These are phyloP conservation scores for Sebastes hubbsi DNA, from an alignment of 2,797 vertebrate genomes.

Conservation along the genomic window DNA sequence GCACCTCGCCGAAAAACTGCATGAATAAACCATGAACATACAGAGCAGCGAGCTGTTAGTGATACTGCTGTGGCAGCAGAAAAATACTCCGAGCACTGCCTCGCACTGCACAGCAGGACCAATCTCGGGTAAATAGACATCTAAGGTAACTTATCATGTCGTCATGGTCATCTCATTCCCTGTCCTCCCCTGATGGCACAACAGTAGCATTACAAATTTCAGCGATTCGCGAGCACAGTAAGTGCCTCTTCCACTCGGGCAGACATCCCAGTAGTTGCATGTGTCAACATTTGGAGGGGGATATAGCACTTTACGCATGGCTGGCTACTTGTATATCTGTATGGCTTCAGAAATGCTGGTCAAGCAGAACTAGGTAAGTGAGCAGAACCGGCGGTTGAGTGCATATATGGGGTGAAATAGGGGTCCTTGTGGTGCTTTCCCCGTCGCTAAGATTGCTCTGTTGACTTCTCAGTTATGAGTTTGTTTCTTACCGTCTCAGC, in stretches of 20 bases:
- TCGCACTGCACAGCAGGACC: slow-evolving; percentile 58
- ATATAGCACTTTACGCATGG: slow-evolving; percentile 64
- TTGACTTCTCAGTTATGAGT: slow-evolving; percentile 14
- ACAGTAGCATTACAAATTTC: slow-evolving; percentile 71
- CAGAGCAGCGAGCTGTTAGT: slow-evolving; percentile 63
- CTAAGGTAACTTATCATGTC: slow-evolving; percentile 75
- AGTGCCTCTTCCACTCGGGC: slow-evolving; percentile 62
- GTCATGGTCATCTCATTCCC: slow-evolving; percentile 69
- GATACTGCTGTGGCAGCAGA: slow-evolving; percentile 68
- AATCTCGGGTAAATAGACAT: slow-evolving; percentile 71
- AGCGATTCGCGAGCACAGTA: slow-evolving; percentile 58
- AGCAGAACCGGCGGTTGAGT: slow-evolving; percentile 43
- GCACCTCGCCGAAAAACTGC: slow-evolving; percentile 95
- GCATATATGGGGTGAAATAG: slow-evolving; percentile 39
- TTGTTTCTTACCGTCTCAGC: slow-evolving; percentile 89
- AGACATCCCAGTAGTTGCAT: slow-evolving; percentile 59
- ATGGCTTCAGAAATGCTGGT: slow-evolving; percentile 60
- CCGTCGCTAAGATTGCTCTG: neutral
- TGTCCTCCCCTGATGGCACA: slow-evolving; percentile 60
- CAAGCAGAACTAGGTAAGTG: slow-evolving; percentile 66
- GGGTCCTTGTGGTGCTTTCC: slow-evolving; percentile 23
- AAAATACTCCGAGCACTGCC: slow-evolving; percentile 39
- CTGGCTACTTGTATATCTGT: slow-evolving; percentile 60
- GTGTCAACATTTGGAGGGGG: slow-evolving; percentile 75
- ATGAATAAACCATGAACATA: slow-evolving; percentile 72